These are phyloP conservation scores for Solenopsis invicta DNA, from an alignment of 1,140 invertebrate genomes.

Conservation along the genomic window DNA sequence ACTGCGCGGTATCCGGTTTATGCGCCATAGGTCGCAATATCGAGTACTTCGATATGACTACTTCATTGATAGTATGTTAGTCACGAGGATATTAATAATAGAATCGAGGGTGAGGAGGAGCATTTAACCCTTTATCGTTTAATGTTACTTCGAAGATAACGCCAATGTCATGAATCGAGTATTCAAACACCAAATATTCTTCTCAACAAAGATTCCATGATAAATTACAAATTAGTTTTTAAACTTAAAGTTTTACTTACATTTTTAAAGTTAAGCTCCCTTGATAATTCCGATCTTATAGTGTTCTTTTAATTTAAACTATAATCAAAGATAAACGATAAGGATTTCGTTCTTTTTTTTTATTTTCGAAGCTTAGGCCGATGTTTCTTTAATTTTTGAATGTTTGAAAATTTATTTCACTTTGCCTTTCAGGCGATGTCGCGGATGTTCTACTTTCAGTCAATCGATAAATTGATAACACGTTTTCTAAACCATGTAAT, in stretches of 20 bases:
- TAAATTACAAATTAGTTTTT: neutral
- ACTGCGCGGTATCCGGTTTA: slow-evolving; percentile 45
- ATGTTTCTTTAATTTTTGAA: neutral
- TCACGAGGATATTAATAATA: slow-evolving; percentile 36
- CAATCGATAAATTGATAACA: slow-evolving; percentile 41
- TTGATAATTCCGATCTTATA: neutral
- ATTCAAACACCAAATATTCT: neutral
- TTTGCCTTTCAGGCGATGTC: neutral
- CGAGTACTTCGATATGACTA: neutral
- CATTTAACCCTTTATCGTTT: neutral
- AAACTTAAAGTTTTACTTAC: no score
- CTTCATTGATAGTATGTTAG: slow-evolving; percentile 13
- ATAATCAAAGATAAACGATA: neutral
- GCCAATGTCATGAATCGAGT: neutral
- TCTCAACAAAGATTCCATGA: neutral
- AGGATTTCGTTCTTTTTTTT: neutral
- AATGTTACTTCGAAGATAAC: neutral
- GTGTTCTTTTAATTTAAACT: neutral
- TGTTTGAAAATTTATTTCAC: neutral
- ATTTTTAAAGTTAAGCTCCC: neutral
- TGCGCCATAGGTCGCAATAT: slow-evolving; percentile 28
- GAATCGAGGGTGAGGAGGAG: neutral
- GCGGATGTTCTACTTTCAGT: neutral
- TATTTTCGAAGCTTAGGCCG: neutral
- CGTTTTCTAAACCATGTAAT: slow-evolving; percentile 28